Evolutionary conservation across 2,797 vertebrate species (phyloP), one percentile per base, ranked within the genome.

Genomic region (Bovichtus variegatus): DNA sequence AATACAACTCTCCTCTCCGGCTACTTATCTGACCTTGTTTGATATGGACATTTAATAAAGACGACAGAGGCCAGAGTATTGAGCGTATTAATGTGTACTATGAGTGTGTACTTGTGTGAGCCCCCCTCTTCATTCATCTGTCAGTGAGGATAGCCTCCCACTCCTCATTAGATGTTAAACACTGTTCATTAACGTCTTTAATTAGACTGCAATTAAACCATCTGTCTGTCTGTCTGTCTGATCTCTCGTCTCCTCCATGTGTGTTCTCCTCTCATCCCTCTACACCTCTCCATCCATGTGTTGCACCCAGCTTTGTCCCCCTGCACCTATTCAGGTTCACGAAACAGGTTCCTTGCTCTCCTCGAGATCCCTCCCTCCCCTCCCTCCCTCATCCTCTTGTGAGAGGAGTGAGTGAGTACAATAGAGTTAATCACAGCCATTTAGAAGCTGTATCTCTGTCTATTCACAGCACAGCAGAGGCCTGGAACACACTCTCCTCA

Each of bases 111-210:
- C 50, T 49, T n/a, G 10, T 71, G 4, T 59, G 72, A 78, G 68
- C 18, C 53, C 19, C 50, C 78, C 86, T 83, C 61, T 89, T 84
- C 90, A 95, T 96, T 96, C 92, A 95, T 96, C 94, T 94, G 91
- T 82, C 85, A 94, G 91, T 89, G 87, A 94, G 93, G 94, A 93
- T 89, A 93, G 91, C 88, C 92, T 94, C 94, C 94, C 96, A 96
- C 93, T 94, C 93, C 94, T 96, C 96, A 97, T 96, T 96, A 96
- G 96, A 91, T 94, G 95, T 94, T 94, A 95, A 96, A 96, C 94
- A 93, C 94, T 94, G 94, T 94, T 96, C 96, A 97, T 96, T 97
- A 96, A 91, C 91, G 64, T 92, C 95, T 92, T 93, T 96, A 96
- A 97, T 97, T 96, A 96, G 92, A 92, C 91, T 81, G 88, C 94